phyloP scores from a whole-genome alignment of 2,888 invertebrate genomes.

The Andrena camellia region DNA sequence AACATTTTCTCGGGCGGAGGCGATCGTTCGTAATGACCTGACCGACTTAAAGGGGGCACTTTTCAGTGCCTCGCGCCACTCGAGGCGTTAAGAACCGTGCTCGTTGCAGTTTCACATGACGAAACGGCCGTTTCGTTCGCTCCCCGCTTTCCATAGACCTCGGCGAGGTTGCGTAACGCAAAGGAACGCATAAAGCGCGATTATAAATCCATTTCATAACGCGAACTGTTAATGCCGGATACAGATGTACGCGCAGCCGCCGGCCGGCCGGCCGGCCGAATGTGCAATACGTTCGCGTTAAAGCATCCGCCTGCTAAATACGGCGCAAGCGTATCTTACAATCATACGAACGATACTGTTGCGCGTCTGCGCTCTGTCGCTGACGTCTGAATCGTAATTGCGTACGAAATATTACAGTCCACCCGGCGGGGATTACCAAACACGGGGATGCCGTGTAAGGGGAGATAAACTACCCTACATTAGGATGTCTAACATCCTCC shows the following conservation, averaged over 20 bases:
- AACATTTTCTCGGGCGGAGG: too few relatives aligned
- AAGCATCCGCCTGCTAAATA: conserved; percentile 64
- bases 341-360: conserved; percentile 59
- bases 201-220: conserved; percentile 69
- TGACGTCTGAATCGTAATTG: conserved; percentile 74
- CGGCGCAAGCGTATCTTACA: conserved; percentile 66
- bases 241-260: conserved; percentile 40
- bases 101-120: background rate
- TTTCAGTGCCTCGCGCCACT: too few relatives aligned
- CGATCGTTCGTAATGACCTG: too few relatives aligned
- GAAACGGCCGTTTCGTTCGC: conserved; percentile 5
- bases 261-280: too few relatives aligned
- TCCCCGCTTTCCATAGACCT: conserved; percentile 27
- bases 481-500: conserved; percentile 62
- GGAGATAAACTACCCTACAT: conserved; percentile 62
- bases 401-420: conserved; percentile 64
- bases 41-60: too few relatives aligned
- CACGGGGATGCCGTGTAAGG: conserved; percentile 40
- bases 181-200: conserved; percentile 47
- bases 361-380: conserved; percentile 63
- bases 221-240: conserved; percentile 54
- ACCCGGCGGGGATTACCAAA: conserved; percentile 40
- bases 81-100: background rate
- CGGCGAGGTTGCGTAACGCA: conserved; percentile 44
- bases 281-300: conserved; percentile 63